Conservation (phyloP, 92 coral and sea anemone species). For the Siderastrea siderea region DNA sequence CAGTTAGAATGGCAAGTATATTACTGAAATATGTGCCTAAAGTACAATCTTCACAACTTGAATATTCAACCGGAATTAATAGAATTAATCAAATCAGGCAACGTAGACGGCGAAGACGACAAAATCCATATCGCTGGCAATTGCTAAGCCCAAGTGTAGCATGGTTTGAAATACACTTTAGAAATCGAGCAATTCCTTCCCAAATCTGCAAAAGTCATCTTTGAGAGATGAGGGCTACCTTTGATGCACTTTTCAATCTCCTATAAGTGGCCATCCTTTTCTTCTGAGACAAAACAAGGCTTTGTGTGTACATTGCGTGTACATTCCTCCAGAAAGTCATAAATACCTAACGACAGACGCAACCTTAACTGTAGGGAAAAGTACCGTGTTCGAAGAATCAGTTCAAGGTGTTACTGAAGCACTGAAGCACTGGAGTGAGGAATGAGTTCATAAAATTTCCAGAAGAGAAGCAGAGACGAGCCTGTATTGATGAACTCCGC, state of each 20-base stretch:
- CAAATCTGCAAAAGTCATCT: conserved; percentile 1
- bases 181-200: conserved; percentile 9
- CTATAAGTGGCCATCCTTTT: background rate
- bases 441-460: conserved; percentile 10
- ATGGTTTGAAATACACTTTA: conserved; percentile 35
- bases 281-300: conserved; percentile 7
- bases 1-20: conserved; percentile 3
- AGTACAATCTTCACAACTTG: conserved; percentile 15
- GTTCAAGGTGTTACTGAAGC: conserved; percentile 37
- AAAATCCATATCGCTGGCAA: conserved; percentile 30
- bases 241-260: conserved; percentile 21
- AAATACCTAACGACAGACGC: background rate
- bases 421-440: background rate
- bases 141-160: conserved; percentile 25
- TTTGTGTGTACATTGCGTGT: background rate
- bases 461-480: conserved; percentile 13
- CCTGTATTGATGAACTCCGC: conserved; percentile 14
- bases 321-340: conserved; percentile 16
- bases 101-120: conserved; percentile 26
- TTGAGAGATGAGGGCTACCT: conserved; percentile 5
- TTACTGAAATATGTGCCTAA: background rate
- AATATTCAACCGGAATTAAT: conserved; percentile 21
- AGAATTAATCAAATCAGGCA: background rate
- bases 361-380: conserved; percentile 2
- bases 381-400: conserved; percentile 2